Evolutionary conservation across 2,888 invertebrate species (phyloP).

Genomic region (Drosophila nigricruria): DNA sequence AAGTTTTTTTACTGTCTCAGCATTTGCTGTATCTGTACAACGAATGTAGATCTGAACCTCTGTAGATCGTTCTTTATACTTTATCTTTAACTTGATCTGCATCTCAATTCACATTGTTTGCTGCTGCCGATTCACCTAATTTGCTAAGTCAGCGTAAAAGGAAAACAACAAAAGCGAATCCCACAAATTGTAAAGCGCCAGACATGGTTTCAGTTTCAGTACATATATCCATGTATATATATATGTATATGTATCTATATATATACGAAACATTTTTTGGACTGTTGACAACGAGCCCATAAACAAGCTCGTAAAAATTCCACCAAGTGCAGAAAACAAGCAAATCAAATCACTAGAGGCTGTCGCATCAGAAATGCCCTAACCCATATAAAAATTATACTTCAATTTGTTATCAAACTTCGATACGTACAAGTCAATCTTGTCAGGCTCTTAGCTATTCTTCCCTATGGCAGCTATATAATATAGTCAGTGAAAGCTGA

Average conservation of each 20-base stretch:
- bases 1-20: not conserved
- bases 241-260: not conserved
- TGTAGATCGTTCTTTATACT: conserved; percentile 5
- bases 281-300: conserved; percentile 52
- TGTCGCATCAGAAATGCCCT: conserved; percentile 12
- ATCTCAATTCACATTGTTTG: conserved; percentile 1
- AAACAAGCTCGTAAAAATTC: conserved; percentile 59
- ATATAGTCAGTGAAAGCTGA: not conserved
- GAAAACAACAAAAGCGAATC: conserved; percentile 26
- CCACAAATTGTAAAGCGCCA: conserved; percentile 49
- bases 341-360: too few species aligned
- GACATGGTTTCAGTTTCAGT: conserved; percentile 53
- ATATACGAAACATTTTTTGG: conserved; percentile 21
- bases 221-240: not conserved
- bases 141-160: conserved; percentile 52
- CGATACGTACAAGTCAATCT: too few species aligned
- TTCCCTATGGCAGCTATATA: not conserved
- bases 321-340: conserved; percentile 20
- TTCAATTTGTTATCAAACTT: too few species aligned
- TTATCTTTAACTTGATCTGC: conserved; percentile 1
- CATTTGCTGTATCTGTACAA: conserved; percentile 2
- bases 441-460: too few species aligned
- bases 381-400: too few species aligned
- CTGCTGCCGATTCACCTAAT: conserved; percentile 14
- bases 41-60: conserved; percentile 1